Conservation (phyloP, 2,113 vertebrate genomes). For the Macrotus californicus region DNA sequence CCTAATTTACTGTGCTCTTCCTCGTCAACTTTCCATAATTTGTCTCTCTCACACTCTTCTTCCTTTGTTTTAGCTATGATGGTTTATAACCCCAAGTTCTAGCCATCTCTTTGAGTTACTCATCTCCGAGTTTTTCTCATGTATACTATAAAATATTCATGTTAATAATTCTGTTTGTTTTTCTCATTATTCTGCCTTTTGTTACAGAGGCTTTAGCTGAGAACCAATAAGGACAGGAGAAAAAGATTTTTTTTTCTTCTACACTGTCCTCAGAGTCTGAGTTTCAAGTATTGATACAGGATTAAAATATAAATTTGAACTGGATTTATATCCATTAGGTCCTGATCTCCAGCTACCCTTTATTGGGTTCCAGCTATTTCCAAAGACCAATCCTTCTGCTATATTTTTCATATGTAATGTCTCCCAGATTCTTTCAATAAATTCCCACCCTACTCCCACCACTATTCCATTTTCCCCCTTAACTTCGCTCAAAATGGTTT, state of each 20-base stretch:
- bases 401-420: neutral
- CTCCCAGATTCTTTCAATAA: neutral
- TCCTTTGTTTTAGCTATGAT: neutral
- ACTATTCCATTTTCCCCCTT: neutral
- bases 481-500: neutral
- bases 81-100: neutral
- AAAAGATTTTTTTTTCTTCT: neutral
- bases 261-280: neutral
- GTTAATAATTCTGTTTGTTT: neutral
- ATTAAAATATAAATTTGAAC: neutral
- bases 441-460: neutral
- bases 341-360: neutral
- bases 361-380: neutral
- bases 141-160: neutral
- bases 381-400: neutral
- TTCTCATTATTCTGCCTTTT: neutral
- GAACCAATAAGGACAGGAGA: neutral
- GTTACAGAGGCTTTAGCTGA: neutral
- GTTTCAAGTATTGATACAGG: neutral
- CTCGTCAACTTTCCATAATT: neutral
- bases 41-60: neutral
- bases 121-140: neutral
- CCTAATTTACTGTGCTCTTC: neutral
- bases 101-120: neutral
- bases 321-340: neutral